Base-by-base conservation (phyloP, 2,888 invertebrate species). In the Nymphalis urticae region DNA sequence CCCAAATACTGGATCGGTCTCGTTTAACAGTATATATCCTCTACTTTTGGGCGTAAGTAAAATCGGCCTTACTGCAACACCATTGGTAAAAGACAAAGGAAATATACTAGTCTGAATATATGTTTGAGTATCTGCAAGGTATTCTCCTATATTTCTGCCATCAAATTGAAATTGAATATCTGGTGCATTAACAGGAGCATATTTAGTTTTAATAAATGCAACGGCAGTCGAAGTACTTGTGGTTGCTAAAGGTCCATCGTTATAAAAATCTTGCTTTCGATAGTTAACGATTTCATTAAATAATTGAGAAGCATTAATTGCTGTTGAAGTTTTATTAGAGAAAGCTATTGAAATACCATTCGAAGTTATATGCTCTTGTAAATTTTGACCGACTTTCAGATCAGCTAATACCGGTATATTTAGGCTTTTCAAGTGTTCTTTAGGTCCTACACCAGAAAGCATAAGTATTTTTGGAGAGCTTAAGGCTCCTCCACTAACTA, bases 301-400 rank as follows among this genome's bases (percentile, higher is more conserved):
- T 32, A 93, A 76, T 77, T 93, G 84, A 4, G 90, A 78, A 36
- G 83, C 82, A 73, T 77, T 77, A 0, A 92, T 86, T 59, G 83
- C 76, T 7, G 94, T 94, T 0, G 94, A 87, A 0, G 94, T 93
- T 19, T 21, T 19, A 76, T 95, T 94, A 1, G 92, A 88, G 16
- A 95, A 73, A 36, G 79, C 73, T 60, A 91, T 61, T 50, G 83
- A 76, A 1, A 95, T 84, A 1, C 93, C 94, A 75, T 94, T 94
- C 7, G 94, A 93, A 0, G 96, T 96, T 0, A 96, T 93, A 79
- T 97, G 96, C 78, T 96, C 95, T 79, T 96, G 96, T 1, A 97
- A 87, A 83, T 97, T 97, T 73, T 93, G 87, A 0, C 96, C 96
- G 0, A 97, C 96, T 56, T 94, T 94, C 64, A 96, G 86, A 84